Conservation (phyloP, 2,797 vertebrate species). For the Florisuga fusca region DNA sequence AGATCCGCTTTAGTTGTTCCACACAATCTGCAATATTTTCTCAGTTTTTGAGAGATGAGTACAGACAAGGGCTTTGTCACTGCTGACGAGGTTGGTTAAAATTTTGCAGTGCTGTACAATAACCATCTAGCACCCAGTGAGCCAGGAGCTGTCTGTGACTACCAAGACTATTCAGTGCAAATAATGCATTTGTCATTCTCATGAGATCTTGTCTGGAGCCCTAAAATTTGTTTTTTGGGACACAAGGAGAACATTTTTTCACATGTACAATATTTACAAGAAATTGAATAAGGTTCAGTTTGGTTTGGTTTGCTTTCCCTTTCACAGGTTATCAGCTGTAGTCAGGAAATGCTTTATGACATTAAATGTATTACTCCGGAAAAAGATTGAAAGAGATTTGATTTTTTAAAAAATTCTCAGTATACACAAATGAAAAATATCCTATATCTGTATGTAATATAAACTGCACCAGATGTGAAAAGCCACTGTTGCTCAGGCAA, state of each 20-base stretch:
- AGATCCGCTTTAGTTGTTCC: background rate
- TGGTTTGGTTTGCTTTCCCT: background rate
- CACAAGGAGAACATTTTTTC: background rate
- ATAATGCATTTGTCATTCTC: background rate
- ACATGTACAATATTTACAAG: background rate
- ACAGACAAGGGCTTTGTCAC: background rate
- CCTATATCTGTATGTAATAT: background rate
- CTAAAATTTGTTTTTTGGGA: background rate
- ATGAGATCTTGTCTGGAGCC: background rate
- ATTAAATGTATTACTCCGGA: background rate
- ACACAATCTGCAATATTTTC: background rate
- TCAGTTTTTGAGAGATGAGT: background rate
- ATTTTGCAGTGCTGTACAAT: too few relatives aligned
- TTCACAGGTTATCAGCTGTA: background rate
- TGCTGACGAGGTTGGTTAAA: background rate
- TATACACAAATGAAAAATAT: background rate
- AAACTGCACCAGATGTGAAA: background rate
- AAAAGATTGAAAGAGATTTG: background rate
- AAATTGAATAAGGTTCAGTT: background rate
- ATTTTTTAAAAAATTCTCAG: background rate
- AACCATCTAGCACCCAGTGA: background rate
- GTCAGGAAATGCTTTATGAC: background rate
- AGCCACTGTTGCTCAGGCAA: background rate
- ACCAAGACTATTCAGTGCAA: background rate
- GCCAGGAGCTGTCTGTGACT: background rate